These are phyloP conservation scores for Phodopus roborovskii DNA, from an alignment of 2,113 vertebrate species.

Conservation along the genomic window DNA sequence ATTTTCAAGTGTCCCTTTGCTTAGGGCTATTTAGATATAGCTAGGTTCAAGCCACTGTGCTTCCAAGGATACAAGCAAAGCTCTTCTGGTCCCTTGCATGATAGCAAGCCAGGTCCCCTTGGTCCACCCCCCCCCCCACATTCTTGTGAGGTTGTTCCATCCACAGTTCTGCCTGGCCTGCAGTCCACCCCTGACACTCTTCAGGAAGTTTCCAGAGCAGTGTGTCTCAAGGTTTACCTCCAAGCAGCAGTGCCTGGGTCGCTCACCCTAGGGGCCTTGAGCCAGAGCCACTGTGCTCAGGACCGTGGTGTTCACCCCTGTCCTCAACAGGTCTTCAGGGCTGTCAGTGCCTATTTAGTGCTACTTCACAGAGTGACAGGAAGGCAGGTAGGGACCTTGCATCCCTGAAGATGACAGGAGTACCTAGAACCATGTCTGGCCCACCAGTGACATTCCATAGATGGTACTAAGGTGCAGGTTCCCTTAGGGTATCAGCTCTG, in stretches of 20 bases:
- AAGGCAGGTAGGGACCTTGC: neutral
- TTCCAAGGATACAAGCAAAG: neutral
- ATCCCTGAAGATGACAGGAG: neutral
- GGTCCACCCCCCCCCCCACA: neutral
- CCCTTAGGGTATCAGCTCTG: neutral
- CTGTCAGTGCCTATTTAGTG: neutral
- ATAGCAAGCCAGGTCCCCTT: neutral
- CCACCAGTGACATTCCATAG: neutral
- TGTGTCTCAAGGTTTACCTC: neutral
- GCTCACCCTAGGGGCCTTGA: neutral
- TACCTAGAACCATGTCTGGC: neutral
- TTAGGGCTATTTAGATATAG: neutral
- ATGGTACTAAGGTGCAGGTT: neutral
- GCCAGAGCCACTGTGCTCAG: fast-evolving
- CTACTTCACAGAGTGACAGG: neutral
- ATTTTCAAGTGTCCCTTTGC: neutral
- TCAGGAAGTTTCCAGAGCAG: neutral
- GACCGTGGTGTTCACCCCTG: no score
- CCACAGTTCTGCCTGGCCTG: neutral
- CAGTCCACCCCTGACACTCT: neutral
- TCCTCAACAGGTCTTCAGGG: no score
- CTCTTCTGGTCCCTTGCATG: no score
- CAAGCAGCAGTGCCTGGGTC: no score
- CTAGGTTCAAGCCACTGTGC: fast-evolving
- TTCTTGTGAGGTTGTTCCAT: neutral